Evolutionary conservation across 2,113 vertebrate genomes (phyloP).

Genomic region (Nettapus auritus): DNA sequence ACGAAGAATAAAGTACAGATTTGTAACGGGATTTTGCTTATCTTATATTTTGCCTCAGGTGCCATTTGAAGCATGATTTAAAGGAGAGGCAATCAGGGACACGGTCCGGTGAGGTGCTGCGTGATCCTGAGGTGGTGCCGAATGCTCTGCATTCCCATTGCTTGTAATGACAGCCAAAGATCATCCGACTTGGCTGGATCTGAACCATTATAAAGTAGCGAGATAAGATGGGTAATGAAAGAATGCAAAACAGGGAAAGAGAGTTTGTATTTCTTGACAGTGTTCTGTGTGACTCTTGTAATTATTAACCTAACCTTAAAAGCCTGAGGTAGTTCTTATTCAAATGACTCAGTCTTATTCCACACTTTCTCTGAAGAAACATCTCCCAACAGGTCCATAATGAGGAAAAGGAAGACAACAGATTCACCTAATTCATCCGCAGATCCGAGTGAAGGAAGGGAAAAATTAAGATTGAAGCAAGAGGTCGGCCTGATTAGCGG

Average conservation of each 20-base stretch:
- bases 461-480: conserved; percentile 61
- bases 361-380: not conserved
- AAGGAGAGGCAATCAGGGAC: not conserved
- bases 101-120: not conserved
- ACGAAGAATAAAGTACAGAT: conserved; percentile 35
- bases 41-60: not conserved
- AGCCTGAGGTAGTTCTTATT: not conserved
- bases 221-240: not conserved
- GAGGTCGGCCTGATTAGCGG: conserved; percentile 75
- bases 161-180: not conserved
- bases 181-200: not conserved
- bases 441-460: not conserved
- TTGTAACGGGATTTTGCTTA: not conserved
- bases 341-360: not conserved
- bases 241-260: not conserved
- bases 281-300: not conserved
- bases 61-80: not conserved
- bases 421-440: not conserved
- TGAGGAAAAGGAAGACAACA: conserved; percentile 24
- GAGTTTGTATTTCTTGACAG: not conserved
- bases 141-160: not conserved
- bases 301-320: conserved; percentile 71
- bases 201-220: not conserved
- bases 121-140: not conserved
- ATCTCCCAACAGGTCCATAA: not conserved